phyloP scores from a whole-genome alignment of 2,888 invertebrate genomes.

The Adelognathus sp. region DNA sequence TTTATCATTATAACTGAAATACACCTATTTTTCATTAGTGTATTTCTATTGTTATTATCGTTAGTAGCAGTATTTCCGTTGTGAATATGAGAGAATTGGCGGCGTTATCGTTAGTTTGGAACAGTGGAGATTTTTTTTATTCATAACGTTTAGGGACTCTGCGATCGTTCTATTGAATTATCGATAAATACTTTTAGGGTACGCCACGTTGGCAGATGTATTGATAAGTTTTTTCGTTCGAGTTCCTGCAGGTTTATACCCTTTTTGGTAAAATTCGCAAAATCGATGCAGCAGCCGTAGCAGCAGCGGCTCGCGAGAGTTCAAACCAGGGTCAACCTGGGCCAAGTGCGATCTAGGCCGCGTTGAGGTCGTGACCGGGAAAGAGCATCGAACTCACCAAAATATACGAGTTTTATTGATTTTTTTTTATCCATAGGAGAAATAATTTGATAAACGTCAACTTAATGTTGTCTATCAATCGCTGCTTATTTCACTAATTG shows the following conservation, averaged over 20 bases:
- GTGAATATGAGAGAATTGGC: no score
- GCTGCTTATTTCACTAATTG: neutral
- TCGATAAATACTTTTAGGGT: neutral
- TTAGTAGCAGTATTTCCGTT: no score
- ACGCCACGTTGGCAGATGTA: no score
- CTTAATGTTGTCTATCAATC: neutral
- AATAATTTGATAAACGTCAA: neutral
- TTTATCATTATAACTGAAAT: no score
- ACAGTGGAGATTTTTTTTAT: no score
- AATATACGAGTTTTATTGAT: neutral
- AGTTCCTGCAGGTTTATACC: neutral
- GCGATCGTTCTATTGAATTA: neutral
- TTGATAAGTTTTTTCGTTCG: neutral
- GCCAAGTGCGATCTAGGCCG: constrained; percentile 56
- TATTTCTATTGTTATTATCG: no score
- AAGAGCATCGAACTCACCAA: neutral
- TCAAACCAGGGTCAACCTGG: constrained; percentile 59
- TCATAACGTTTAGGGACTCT: neutral
- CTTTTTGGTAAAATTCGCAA: constrained; percentile 15
- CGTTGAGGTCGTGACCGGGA: constrained; percentile 44
- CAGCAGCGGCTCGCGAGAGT: constrained; percentile 44
- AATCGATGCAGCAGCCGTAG: constrained; percentile 49
- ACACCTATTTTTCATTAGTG: no score
- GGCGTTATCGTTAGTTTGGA: no score
- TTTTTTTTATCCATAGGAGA: neutral